phyloP scores from a whole-genome alignment of 2,113 vertebrate species.

The Takifugu bimaculatus region DNA sequence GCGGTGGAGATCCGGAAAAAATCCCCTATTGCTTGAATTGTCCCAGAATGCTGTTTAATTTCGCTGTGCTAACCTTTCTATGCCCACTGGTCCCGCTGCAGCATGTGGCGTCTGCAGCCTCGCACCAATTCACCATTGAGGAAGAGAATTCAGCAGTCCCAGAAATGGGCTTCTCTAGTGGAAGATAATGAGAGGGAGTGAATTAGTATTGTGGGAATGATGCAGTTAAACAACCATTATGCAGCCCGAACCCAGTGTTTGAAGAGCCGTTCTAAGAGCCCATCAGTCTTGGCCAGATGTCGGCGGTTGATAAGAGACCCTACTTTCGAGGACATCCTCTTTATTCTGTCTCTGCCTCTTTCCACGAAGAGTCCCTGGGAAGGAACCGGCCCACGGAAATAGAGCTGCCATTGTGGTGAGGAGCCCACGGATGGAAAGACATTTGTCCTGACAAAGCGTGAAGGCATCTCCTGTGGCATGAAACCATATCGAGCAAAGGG shows the following conservation, averaged over 20 bases:
- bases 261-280: conserved; percentile 59
- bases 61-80: neutral
- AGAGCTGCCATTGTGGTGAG: conserved; percentile 37
- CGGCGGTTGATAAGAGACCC: conserved; percentile 63
- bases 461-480: conserved; percentile 23
- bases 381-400: conserved; percentile 50
- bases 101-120: conserved; percentile 1
- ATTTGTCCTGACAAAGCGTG: conserved; percentile 23
- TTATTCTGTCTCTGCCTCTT: conserved; percentile 61
- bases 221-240: conserved; percentile 64
- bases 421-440: conserved; percentile 40
- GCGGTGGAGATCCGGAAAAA: too few species aligned
- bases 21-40: too few species aligned
- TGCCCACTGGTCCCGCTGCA: neutral
- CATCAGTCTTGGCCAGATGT: conserved; percentile 72
- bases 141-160: conserved; percentile 61
- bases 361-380: conserved; percentile 49
- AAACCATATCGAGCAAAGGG: conserved; percentile 14
- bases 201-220: conserved; percentile 63
- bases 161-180: conserved; percentile 55
- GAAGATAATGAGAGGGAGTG: conserved; percentile 59
- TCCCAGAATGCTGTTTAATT: conserved; percentile 8
- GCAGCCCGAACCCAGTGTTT: conserved; percentile 64
- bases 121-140: conserved; percentile 44
- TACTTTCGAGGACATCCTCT: conserved; percentile 59